phyloP scores from a whole-genome alignment of 2,888 invertebrate genomes.

The Linyphia triangularis region DNA sequence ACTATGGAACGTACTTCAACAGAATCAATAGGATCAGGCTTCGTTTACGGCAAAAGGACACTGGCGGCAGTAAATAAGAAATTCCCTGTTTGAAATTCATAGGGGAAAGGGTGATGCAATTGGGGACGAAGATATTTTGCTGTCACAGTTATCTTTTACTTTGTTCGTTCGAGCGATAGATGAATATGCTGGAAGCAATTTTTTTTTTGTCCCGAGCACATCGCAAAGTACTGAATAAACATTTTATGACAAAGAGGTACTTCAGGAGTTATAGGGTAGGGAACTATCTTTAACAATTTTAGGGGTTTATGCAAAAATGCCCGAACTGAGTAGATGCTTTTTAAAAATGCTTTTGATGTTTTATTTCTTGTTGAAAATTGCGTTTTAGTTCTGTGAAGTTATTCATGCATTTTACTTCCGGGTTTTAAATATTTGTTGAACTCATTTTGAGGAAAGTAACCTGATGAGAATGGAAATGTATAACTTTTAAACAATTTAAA shows the following conservation, averaged over 20 bases:
- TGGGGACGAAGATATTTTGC: constrained; percentile 20
- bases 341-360: not conserved
- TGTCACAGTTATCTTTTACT: constrained; percentile 13
- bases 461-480: too few relatives aligned
- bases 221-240: not conserved
- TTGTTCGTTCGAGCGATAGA: not conserved
- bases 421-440: too few relatives aligned
- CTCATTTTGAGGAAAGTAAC: too few relatives aligned
- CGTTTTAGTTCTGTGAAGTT: not conserved
- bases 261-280: not conserved
- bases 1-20: constrained; percentile 18
- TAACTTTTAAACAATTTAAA: too few relatives aligned
- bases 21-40: constrained; percentile 39
- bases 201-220: not conserved
- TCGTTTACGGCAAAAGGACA: not conserved
- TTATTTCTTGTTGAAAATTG: not conserved
- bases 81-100: constrained; percentile 38
- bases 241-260: not conserved
- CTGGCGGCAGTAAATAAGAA: not conserved
- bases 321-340: not conserved
- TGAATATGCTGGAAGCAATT: not conserved
- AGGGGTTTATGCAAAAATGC: not conserved
- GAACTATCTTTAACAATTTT: not conserved
- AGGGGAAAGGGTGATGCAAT: constrained; percentile 21
- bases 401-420: too few relatives aligned